These are phyloP conservation scores for Sphaerodactylus townsendi DNA, from an alignment of 2,113 vertebrate species.

Conservation along the genomic window DNA sequence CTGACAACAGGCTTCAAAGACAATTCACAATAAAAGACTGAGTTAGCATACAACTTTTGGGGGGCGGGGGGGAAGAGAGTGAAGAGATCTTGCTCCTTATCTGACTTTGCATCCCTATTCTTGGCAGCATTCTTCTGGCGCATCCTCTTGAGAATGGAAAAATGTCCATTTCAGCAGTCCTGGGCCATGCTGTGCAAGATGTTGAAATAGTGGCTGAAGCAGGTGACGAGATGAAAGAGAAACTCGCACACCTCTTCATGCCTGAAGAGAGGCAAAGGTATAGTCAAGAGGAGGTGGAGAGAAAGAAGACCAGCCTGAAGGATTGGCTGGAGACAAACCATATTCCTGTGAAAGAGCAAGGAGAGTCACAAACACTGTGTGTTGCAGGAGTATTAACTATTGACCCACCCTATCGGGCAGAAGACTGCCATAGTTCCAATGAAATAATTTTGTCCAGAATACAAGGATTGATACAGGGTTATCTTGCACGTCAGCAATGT, in stretches of 20 bases:
- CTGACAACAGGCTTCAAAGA: no score
- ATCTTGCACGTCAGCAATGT: slow-evolving; percentile 46
- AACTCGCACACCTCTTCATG: slow-evolving; percentile 68
- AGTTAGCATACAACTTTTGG: not conserved
- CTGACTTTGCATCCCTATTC: slow-evolving; percentile 7
- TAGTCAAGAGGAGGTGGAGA: slow-evolving; percentile 72
- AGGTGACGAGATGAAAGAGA: slow-evolving; percentile 58
- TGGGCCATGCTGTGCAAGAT: slow-evolving; percentile 86
- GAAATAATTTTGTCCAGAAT: slow-evolving; percentile 90
- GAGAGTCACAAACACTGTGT: slow-evolving; percentile 69
- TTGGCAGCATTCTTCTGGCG: slow-evolving; percentile 84
- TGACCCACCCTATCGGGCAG: slow-evolving; percentile 82
- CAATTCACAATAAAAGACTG: no score
- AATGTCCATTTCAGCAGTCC: slow-evolving; percentile 72
- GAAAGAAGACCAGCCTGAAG: slow-evolving; percentile 70
- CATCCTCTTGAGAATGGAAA: slow-evolving; percentile 70
- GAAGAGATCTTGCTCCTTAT: not conserved
- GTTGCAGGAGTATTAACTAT: slow-evolving; percentile 87
- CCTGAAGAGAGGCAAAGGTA: slow-evolving; percentile 56
- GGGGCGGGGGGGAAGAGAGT: no score
- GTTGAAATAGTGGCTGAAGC: slow-evolving; percentile 77
- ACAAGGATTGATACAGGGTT: slow-evolving; percentile 82
- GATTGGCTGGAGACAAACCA: slow-evolving; percentile 88
- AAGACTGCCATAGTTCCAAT: slow-evolving; percentile 88
- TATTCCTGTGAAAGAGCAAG: slow-evolving; percentile 83